Percentiles rank a stretch among this genome's conserved stretches.
These are phyloP conservation scores for Brachynemurus nebulosus DNA, from an alignment of 2,888 invertebrate species.

Conservation along the genomic window DNA sequence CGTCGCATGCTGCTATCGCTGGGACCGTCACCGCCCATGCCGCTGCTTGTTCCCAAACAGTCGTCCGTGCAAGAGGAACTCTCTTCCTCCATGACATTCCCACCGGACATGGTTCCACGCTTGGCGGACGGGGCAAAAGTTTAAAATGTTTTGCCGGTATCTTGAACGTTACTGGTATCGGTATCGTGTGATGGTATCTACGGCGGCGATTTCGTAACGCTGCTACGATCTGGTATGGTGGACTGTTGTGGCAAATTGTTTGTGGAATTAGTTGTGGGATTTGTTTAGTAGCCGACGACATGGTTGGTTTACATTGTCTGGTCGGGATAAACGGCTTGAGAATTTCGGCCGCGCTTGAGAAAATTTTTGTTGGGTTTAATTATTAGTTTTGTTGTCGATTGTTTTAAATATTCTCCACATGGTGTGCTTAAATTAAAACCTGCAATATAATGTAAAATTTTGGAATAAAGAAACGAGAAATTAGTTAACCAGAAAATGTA, in stretches of 20 bases:
- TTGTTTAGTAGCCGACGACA: neutral
- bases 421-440: too few species aligned
- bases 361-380: too few species aligned
- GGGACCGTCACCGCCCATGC: constrained; percentile 22
- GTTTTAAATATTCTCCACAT: too few species aligned
- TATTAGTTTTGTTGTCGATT: too few species aligned
- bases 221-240: neutral
- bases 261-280: neutral
- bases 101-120: constrained; percentile 31
- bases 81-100: constrained; percentile 14
- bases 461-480: too few species aligned
- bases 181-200: neutral
- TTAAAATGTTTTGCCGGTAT: constrained; percentile 29
- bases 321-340: neutral
- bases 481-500: too few species aligned
- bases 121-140: too few species aligned
- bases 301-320: constrained; percentile 1
- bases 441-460: too few species aligned
- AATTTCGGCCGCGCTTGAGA: too few species aligned
- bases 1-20: constrained; percentile 15
- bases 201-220: neutral
- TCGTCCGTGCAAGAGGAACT: constrained; percentile 18
- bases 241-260: neutral
- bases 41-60: constrained; percentile 23
- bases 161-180: neutral